These are phyloP conservation scores for Coptodon bakossiorum DNA, from an alignment of 2,113 vertebrate species.

Conservation along the genomic window DNA sequence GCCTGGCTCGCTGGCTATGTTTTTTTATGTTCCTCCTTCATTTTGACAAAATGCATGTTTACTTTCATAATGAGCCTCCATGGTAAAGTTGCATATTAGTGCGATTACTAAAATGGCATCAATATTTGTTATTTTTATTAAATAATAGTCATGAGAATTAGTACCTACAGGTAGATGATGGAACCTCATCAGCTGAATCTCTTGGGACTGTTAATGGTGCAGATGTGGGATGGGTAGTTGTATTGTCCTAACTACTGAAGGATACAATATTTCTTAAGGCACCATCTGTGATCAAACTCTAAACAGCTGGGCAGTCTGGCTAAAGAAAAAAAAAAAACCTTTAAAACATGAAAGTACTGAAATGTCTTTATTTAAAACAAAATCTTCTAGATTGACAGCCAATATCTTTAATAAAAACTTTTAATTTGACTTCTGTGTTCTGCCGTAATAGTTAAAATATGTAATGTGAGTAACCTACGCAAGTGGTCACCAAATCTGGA, in stretches of 20 bases:
- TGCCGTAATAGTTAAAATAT: not conserved
- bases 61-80: not conserved
- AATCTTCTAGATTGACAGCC: no score
- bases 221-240: not conserved
- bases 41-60: not conserved
- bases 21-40: not conserved
- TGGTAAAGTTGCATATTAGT: not conserved
- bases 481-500: not conserved
- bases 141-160: not conserved
- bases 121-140: not conserved
- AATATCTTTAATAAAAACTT: not conserved
- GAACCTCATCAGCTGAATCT: not conserved
- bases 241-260: not conserved
- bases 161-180: not conserved
- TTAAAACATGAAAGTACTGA: not conserved
- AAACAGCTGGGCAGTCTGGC: not conserved
- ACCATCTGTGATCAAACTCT: not conserved
- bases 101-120: not conserved
- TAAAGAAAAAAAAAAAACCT: not conserved
- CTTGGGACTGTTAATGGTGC: not conserved
- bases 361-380: not conserved
- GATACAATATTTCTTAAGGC: not conserved
- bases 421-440: not conserved
- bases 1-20: not conserved
- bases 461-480: not conserved